Evolutionary conservation across 2,797 vertebrate genomes (phyloP).

Genomic region (Sciurus vulgaris): DNA sequence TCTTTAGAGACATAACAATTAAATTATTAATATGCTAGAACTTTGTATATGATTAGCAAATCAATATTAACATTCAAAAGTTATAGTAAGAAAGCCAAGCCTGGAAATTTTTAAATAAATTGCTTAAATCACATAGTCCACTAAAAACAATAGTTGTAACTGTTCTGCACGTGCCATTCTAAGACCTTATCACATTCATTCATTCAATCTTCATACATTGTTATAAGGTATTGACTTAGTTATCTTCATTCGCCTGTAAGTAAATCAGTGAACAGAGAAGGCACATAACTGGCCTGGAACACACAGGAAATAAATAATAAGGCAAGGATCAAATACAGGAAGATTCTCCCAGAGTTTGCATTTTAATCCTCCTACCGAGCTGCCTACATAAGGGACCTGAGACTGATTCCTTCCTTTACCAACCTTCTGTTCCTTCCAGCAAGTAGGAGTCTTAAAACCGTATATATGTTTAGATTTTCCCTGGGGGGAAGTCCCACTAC

Average conservation of each 20-base stretch:
- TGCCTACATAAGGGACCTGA: background rate
- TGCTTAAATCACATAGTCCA: background rate
- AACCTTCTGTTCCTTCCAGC: background rate
- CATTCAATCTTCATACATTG: background rate
- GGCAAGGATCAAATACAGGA: background rate
- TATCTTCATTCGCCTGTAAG: background rate
- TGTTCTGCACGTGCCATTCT: background rate
- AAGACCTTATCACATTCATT: background rate
- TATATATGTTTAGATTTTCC: background rate
- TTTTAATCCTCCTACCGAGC: background rate
- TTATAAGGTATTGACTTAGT: background rate
- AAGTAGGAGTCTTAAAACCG: background rate
- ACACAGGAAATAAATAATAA: constrained; percentile 20
- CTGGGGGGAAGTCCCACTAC: background rate
- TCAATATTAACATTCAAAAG: background rate
- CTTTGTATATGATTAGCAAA: background rate
- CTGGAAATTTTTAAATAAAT: background rate
- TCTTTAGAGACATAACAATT: background rate
- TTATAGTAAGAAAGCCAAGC: constrained; percentile 15
- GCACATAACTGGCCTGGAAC: background rate
- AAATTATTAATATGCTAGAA: background rate
- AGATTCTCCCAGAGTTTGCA: background rate
- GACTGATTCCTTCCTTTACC: background rate
- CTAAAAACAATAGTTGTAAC: background rate
- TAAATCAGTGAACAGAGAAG: constrained; percentile 34